Evolutionary conservation across 2,797 vertebrate species (phyloP).

Genomic region (Oreochromis grahami): DNA sequence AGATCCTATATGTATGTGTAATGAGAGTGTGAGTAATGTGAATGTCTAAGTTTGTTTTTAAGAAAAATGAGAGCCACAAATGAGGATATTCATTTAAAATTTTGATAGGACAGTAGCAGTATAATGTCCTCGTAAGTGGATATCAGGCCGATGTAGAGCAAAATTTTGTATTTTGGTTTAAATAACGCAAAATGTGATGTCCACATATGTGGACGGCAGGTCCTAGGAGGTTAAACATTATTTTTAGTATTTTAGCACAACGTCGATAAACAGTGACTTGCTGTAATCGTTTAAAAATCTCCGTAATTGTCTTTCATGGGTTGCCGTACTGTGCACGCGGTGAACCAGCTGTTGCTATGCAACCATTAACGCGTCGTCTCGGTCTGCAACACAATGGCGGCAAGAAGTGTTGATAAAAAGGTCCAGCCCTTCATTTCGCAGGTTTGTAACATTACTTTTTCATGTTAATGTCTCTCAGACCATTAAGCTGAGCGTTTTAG

Average conservation of each 20-base stretch:
- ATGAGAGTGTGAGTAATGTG: too few species aligned
- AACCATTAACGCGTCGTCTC: constrained; percentile 21
- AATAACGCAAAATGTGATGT: too few species aligned
- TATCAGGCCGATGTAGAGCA: too few species aligned
- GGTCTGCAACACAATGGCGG: constrained; percentile 56
- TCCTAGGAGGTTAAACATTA: neutral
- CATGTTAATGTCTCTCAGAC: neutral
- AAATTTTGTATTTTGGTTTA: too few species aligned
- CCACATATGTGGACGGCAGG: too few species aligned
- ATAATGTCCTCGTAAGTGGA: too few species aligned
- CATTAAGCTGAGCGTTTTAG: neutral
- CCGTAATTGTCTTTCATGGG: neutral
- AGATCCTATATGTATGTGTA: too few species aligned
- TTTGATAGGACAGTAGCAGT: too few species aligned
- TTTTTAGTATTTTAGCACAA: neutral
- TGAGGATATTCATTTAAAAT: too few species aligned
- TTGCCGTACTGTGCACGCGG: constrained; percentile 8
- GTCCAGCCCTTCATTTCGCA: neutral
- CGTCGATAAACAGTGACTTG: neutral
- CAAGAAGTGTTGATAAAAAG: constrained; percentile 33
- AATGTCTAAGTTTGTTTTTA: too few species aligned
- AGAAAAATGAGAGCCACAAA: too few species aligned
- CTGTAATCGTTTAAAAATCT: neutral
- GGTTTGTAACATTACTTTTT: constrained; percentile 17
- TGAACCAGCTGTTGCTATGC: constrained; percentile 54